Evolutionary conservation across 2,888 invertebrate species (phyloP), one percentile per base, ranked within the genome.

Genomic region (Biston betularia): DNA sequence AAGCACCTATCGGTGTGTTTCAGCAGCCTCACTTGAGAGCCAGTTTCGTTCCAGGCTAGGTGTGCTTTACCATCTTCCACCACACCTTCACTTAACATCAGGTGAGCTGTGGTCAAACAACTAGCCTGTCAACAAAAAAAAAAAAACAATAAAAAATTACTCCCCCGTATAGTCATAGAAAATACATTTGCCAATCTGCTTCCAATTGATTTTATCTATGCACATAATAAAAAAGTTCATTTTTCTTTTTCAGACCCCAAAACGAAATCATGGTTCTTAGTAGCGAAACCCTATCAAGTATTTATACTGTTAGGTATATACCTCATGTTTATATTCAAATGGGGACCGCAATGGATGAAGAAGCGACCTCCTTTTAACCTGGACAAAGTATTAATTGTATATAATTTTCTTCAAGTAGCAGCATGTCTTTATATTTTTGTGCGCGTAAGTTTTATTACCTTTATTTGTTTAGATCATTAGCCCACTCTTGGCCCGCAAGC

Each of bases 301-400:
- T 3, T 96, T 0, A 55, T 86, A 0, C 73, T 97, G 14, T 85
- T 95, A 7, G 84, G 87, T 0, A 63, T 94, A 0, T 98, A 98
- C 82, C 89, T 97, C 12, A 92, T 95, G 76, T 95, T 97, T 75
- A 96, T 97, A 0, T 88, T 95, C 34, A 95, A 95, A 78, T 90
- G 95, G 81, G 97, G 98, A 0, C 98, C 97, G 0, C 89, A 92
- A 49, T 93, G 95, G 81, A 97, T 97, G 97, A 94, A 94, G 64
- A 90, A 95, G 65, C 92, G 96, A 24, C 84, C 90, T 56, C 95
- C 97, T 0, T 95, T 94, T 72, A 94, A 96, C 63, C 78, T 97
- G 44, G 94, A 96, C 33, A 94, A 92, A 74, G 66, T 96, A 14
- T 91, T 97, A 75, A 94, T 96, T 66, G 79, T 94, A 0, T 97